Evolutionary conservation across 2,888 invertebrate genomes (phyloP).

Genomic region (Crossocerus cetratus): DNA sequence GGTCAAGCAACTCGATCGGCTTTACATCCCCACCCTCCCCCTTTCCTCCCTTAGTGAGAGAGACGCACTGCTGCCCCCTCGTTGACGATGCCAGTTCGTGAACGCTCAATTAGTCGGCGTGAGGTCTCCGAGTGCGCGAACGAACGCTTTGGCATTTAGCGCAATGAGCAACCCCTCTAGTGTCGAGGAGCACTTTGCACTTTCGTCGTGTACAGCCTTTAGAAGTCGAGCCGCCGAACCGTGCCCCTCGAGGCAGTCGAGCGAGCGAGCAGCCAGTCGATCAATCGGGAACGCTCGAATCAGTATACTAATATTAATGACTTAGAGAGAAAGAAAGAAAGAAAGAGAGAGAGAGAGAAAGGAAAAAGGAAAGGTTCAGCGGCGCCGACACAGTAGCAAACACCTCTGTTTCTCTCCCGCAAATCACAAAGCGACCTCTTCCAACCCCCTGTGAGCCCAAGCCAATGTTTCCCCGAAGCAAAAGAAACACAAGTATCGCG

Average conservation of each 20-base stretch:
- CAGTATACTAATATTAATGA: no score
- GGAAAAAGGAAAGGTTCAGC: background rate
- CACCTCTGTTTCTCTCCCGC: constrained; percentile 38
- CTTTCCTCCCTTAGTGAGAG: background rate
- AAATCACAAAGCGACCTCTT: constrained; percentile 18
- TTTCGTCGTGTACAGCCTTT: constrained; percentile 41
- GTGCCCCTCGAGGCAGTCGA: constrained; percentile 25
- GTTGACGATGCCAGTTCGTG: constrained; percentile 41
- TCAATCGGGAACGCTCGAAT: no score
- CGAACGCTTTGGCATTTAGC: constrained; percentile 31
- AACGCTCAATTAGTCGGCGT: constrained; percentile 30
- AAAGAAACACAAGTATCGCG: constrained; percentile 7
- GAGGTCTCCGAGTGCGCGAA: constrained; percentile 41
- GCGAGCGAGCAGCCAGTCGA: constrained; percentile 16
- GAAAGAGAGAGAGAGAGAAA: no score
- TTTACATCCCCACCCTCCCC: no score
- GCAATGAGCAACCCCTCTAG: constrained; percentile 13
- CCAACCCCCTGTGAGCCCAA: background rate
- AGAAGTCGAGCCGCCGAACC: constrained; percentile 36
- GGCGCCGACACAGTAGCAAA: constrained; percentile 21
- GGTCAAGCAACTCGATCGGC: no score
- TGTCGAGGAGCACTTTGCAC: constrained; percentile 44
- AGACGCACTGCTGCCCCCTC: constrained; percentile 46
- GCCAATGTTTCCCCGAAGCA: background rate
- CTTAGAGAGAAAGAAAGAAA: no score